Conservation (phyloP, 2,888 invertebrate genomes). For the Megamerina dolium region DNA sequence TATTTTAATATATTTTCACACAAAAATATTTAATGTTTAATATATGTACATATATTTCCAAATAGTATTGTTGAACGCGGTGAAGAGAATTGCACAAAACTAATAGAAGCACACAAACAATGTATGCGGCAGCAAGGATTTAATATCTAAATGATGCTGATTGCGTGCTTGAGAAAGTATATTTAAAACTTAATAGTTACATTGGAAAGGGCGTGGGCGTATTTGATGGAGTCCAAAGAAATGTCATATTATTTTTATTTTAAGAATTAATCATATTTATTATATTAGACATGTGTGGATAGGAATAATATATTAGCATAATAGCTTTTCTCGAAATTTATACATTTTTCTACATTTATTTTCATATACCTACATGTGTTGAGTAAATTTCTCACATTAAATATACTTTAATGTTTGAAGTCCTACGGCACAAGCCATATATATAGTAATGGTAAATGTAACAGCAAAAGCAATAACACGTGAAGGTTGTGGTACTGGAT, state of each 20-base stretch:
- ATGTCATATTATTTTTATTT: too few relatives aligned
- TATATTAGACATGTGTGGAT: too few relatives aligned
- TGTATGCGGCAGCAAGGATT: slow-evolving; percentile 97
- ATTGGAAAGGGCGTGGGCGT: too few relatives aligned
- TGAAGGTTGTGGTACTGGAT: slow-evolving; percentile 56
- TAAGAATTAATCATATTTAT: too few relatives aligned
- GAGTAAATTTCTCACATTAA: too few relatives aligned
- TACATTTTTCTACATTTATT: too few relatives aligned
- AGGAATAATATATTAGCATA: too few relatives aligned
- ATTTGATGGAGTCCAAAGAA: too few relatives aligned
- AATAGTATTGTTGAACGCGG: slow-evolving; percentile 89
- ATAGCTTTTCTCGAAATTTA: too few relatives aligned
- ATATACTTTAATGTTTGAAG: slow-evolving; percentile 32
- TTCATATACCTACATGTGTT: too few relatives aligned
- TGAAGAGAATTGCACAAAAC: slow-evolving; percentile 79
- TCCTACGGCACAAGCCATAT: slow-evolving; percentile 51
- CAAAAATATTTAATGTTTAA: not conserved
- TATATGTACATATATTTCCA: not conserved
- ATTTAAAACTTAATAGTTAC: too few relatives aligned
- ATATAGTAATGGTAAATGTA: slow-evolving; percentile 49
- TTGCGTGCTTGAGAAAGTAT: not conserved
- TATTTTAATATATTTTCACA: slow-evolving; percentile 51
- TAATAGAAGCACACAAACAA: slow-evolving; percentile 93
- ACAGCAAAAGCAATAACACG: slow-evolving; percentile 50
- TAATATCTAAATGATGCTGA: slow-evolving; percentile 83